Evolutionary conservation across 1,140 invertebrate genomes (phyloP).

Genomic region (Eumaeus atala): DNA sequence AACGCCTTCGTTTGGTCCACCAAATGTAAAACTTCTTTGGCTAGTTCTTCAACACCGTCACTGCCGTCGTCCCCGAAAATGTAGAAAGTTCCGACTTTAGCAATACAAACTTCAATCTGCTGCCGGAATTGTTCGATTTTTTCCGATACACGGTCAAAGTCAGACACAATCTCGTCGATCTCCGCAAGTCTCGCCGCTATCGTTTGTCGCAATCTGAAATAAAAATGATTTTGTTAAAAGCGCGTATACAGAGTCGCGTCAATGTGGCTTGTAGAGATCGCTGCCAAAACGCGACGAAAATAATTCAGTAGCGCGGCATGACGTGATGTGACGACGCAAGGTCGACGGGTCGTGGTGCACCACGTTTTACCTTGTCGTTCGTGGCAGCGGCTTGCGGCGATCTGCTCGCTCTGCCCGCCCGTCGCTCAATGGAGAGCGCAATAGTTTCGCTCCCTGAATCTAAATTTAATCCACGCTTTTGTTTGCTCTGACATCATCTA

Average conservation of each 20-base stretch:
- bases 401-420: constrained; percentile 63
- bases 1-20: constrained; percentile 78
- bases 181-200: constrained; percentile 69
- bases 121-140: constrained; percentile 79
- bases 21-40: constrained; percentile 73
- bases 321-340: constrained; percentile 58
- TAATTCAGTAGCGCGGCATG: constrained; percentile 52
- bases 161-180: constrained; percentile 64
- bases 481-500: constrained; percentile 67
- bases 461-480: constrained; percentile 62
- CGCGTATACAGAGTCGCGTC: constrained; percentile 28
- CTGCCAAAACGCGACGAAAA: constrained; percentile 69
- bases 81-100: constrained; percentile 80
- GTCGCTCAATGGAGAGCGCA: constrained; percentile 67
- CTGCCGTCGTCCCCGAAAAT: constrained; percentile 82
- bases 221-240: constrained; percentile 35
- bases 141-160: constrained; percentile 74
- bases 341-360: constrained; percentile 38
- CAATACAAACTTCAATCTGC: constrained; percentile 77
- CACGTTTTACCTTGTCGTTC: constrained; percentile 54
- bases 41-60: constrained; percentile 72
- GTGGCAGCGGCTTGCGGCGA: constrained; percentile 62
- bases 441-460: constrained; percentile 49
- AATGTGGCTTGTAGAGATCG: constrained; percentile 32
- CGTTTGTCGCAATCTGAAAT: constrained; percentile 69